Conservation (phyloP, 35 echinoderm and acorn worm genomes). For the Nesometra sesokonis region DNA sequence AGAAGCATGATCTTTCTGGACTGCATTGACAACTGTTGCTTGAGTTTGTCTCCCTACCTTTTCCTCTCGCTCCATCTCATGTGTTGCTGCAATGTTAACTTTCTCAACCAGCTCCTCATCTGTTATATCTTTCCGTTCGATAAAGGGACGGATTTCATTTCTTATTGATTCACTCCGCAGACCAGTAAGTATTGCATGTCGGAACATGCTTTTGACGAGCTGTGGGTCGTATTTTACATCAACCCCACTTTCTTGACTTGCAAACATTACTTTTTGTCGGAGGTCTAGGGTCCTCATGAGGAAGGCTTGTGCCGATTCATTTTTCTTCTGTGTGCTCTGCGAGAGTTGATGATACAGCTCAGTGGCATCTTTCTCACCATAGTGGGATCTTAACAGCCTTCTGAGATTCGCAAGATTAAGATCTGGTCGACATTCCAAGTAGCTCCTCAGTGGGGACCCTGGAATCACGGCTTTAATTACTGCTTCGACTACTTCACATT, state of each 20-base stretch:
- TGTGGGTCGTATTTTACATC: background rate
- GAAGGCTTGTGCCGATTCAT: slow-evolving; percentile 42
- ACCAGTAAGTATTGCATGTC: slow-evolving; percentile 19
- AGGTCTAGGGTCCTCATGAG: slow-evolving; percentile 33
- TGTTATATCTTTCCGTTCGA: background rate
- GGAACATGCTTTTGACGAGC: slow-evolving; percentile 31
- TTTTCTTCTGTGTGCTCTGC: background rate
- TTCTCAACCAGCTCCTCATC: slow-evolving; percentile 40
- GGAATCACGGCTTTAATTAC: slow-evolving; percentile 29
- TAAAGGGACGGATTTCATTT: slow-evolving; percentile 1
- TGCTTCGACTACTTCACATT: slow-evolving; percentile 24
- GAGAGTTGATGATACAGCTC: slow-evolving; percentile 19
- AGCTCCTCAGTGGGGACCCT: background rate
- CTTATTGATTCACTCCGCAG: slow-evolving; percentile 12
- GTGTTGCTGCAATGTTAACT: background rate
- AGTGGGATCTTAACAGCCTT: slow-evolving; percentile 10
- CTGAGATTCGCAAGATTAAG: slow-evolving; percentile 6
- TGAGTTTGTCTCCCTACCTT: background rate
- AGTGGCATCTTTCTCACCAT: slow-evolving; percentile 30
- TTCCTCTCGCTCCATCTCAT: background rate
- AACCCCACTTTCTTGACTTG: slow-evolving; percentile 24
- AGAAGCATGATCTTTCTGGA: background rate
- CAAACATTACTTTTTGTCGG: slow-evolving; percentile 45
- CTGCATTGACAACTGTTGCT: background rate
- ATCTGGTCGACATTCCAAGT: slow-evolving; percentile 29